A percentile compares a stretch with the other conserved stretches of the same genome.
phyloP scores from a whole-genome alignment of 2,113 vertebrate genomes.

The Theristicus caerulescens region DNA sequence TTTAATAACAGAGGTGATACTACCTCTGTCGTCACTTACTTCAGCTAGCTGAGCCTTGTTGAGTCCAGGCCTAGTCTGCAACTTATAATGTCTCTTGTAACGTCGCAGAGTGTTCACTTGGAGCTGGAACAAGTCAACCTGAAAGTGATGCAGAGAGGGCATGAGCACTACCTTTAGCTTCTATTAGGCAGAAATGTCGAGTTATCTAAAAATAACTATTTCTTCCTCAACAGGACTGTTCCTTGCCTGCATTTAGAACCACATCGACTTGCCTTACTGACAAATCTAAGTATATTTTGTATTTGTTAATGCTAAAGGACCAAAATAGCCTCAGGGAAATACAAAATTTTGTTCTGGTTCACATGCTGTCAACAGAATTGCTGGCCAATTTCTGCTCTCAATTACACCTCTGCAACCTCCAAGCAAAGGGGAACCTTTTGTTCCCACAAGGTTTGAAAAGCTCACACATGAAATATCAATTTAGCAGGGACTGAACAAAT shows the following conservation, averaged over 20 bases:
- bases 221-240: background rate
- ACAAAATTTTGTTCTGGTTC: constrained; percentile 51
- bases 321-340: constrained; percentile 45
- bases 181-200: background rate
- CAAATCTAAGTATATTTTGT: constrained; percentile 5
- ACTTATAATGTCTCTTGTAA: constrained; percentile 97
- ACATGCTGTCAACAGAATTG: constrained; percentile 52
- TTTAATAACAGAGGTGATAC: background rate
- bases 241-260: background rate
- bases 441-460: constrained; percentile 50
- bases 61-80: constrained; percentile 95
- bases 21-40: constrained; percentile 70
- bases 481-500: constrained; percentile 43
- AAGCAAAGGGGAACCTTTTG: constrained; percentile 48
- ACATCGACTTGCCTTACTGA: background rate
- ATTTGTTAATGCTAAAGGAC: constrained; percentile 30
- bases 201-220: background rate
- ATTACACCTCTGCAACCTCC: constrained; percentile 52
- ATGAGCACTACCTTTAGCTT: background rate
- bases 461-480: constrained; percentile 37
- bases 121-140: constrained; percentile 98
- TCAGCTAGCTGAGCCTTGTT: constrained; percentile 99
- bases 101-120: constrained; percentile 96
- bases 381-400: constrained; percentile 59
- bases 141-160: constrained; percentile 4